Evolutionary conservation across 2,797 vertebrate species (phyloP), one percentile per base, ranked within the genome.

Genomic region (Phalloptychus januarius): DNA sequence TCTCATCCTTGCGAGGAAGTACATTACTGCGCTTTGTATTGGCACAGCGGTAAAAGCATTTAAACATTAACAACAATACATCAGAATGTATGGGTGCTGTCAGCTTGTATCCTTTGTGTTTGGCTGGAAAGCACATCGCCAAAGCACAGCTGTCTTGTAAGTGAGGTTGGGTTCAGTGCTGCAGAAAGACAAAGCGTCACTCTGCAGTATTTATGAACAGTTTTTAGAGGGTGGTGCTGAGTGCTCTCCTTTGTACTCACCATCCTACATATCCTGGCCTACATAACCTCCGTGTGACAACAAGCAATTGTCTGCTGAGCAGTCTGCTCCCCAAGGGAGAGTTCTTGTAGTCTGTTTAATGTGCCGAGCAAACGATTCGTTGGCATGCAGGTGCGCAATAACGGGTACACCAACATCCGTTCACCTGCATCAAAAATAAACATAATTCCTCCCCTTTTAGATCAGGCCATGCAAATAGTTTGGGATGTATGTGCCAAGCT

Each of bases 61-160:
- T 95, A 94, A 96, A 96, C 91, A 94, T 96, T 94, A 94, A 95
- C 88, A 92, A 92, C 88, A 85, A 93, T 95, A 87, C 92, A 90
- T 93, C 88, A 89, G 82, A 86, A 94, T 93, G 93, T 93, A 92
- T 86, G 87, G 79, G 44, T 58, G 86, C 91, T 95, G 95, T 94
- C 93, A 93, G 87, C 36, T 73, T 71, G 72, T 44, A 44, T 72
- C 76, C 83, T 74, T 72, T 71, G 73, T 69, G 71, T 83, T 71
- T n/a, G n/a, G 79, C 85, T 82, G 72, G 65, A 78, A 89, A 92
- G 87, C 87, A 87, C 89, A 86, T 90, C 88, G 88, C 90, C 87
- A 83, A 83, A 74, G 82, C 90, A 77, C 88, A 91, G 91, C 89
- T 89, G 92, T 89, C 90, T 91, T 90, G 90, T 91, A 90, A 87